Conservation (phyloP, 2,888 invertebrate genomes). For the Geophilus truncorum region DNA sequence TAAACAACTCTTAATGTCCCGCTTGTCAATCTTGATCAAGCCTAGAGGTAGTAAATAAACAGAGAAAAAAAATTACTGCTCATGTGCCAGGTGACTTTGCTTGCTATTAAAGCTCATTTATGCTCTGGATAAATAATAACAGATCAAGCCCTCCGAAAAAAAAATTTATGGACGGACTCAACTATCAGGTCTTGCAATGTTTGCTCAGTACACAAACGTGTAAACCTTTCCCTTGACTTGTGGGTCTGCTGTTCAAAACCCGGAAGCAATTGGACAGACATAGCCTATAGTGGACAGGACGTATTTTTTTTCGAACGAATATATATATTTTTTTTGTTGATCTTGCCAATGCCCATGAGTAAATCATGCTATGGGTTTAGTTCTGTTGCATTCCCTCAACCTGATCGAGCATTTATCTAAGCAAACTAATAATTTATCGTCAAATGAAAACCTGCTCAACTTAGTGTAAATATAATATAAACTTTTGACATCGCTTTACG, state of each 20-base stretch:
- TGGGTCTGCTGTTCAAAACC: conserved; percentile 7
- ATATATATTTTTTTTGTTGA: background rate
- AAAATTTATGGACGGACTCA: conserved; percentile 10
- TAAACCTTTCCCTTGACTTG: conserved; percentile 11
- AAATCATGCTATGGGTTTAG: background rate
- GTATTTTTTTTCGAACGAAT: background rate
- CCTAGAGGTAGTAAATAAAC: conserved; percentile 7
- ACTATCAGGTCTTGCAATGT: conserved; percentile 11
- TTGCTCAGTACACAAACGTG: conserved; percentile 11
- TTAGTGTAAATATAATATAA: background rate
- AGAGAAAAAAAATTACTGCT: background rate
- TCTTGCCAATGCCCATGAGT: background rate
- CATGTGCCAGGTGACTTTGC: conserved; percentile 16
- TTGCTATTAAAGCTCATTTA: conserved; percentile 16
- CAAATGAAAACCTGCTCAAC: conserved; percentile 13
- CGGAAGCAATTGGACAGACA: background rate
- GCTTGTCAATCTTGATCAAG: conserved; percentile 4
- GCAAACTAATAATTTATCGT: conserved; percentile 27
- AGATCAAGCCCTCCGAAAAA: conserved; percentile 2
- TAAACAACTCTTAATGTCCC: background rate
- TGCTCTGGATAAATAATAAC: conserved; percentile 11
- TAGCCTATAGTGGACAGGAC: background rate
- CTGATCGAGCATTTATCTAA: conserved; percentile 23
- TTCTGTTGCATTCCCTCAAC: background rate
- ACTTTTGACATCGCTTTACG: conserved; percentile 11